These are phyloP conservation scores for Bhutanitis thaidina DNA, from an alignment of 2,888 invertebrate species.

Conservation along the genomic window DNA sequence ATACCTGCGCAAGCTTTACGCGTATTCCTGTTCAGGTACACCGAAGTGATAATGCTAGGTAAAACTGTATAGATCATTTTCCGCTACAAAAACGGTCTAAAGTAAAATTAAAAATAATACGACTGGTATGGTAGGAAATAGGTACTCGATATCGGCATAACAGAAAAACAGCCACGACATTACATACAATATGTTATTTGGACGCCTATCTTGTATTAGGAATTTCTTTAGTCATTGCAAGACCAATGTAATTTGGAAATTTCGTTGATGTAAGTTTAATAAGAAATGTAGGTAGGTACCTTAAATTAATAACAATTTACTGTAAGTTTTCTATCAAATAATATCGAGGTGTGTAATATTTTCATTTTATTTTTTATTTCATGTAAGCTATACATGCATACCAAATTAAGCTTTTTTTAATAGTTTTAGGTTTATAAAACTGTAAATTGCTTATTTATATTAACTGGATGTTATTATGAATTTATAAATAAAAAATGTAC, in stretches of 20 bases:
- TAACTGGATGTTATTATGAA: conserved; percentile 57
- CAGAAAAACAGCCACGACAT: too few relatives aligned
- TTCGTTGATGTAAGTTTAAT: neutral
- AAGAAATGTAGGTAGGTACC: neutral
- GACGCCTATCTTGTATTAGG: too few relatives aligned
- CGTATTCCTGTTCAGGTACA: too few relatives aligned
- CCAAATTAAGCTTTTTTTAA: neutral
- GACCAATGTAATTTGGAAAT: conserved; percentile 5
- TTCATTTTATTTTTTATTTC: conserved; percentile 3
- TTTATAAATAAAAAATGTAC: conserved; percentile 66
- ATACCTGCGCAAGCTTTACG: too few relatives aligned
- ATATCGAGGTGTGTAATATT: neutral
- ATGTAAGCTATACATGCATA: neutral
- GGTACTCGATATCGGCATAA: too few relatives aligned
- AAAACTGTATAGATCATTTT: too few relatives aligned
- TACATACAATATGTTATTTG: too few relatives aligned
- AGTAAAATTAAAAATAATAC: too few relatives aligned
- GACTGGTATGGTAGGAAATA: too few relatives aligned
- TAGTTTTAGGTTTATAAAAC: conserved; percentile 12
- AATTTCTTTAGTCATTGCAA: neutral
- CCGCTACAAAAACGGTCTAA: too few relatives aligned
- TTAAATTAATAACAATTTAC: neutral
- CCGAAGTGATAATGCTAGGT: too few relatives aligned
- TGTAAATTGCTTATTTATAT: conserved; percentile 44
- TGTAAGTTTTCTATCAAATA: conserved; percentile 6